These are phyloP conservation scores for Felis chaus DNA, from an alignment of 2,113 vertebrate genomes.

Conservation along the genomic window DNA sequence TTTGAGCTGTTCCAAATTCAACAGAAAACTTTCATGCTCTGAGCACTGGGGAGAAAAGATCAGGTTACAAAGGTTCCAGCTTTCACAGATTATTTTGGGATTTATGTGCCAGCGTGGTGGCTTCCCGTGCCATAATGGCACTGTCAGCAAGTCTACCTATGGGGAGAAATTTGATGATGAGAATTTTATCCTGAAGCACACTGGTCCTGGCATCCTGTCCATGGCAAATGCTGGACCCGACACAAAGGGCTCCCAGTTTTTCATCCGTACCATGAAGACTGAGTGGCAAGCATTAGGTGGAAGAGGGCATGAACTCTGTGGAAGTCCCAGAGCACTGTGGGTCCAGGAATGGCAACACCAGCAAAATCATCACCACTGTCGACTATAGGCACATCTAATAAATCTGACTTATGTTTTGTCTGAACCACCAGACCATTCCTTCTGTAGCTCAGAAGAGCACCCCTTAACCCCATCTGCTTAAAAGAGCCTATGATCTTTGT, in stretches of 20 bases:
- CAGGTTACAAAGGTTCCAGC: not conserved
- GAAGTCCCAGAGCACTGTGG: not conserved
- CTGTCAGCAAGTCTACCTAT: not conserved
- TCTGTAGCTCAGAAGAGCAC: not conserved
- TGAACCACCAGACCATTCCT: not conserved
- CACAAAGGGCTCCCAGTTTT: not conserved
- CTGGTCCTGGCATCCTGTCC: not conserved
- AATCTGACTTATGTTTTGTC: not conserved
- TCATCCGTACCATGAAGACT: not conserved
- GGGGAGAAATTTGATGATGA: not conserved
- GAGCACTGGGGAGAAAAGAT: not conserved
- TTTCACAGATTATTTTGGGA: not conserved
- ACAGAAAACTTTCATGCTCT: not conserved
- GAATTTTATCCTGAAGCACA: not conserved
- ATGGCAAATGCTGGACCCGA: not conserved
- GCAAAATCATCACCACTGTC: not conserved
- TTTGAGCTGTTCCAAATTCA: not conserved
- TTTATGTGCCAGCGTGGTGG: not conserved
- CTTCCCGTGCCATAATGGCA: not conserved
- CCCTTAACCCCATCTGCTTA: not conserved
- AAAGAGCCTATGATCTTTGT: not conserved
- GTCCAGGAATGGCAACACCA: not conserved
- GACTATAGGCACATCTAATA: not conserved
- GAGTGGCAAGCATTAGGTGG: not conserved
- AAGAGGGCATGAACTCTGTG: not conserved